Percentiles rank a stretch among this genome's conserved stretches.
Evolutionary conservation across 2,888 invertebrate genomes (phyloP).

Genomic region (Amblyjoppa fuscipennis): DNA sequence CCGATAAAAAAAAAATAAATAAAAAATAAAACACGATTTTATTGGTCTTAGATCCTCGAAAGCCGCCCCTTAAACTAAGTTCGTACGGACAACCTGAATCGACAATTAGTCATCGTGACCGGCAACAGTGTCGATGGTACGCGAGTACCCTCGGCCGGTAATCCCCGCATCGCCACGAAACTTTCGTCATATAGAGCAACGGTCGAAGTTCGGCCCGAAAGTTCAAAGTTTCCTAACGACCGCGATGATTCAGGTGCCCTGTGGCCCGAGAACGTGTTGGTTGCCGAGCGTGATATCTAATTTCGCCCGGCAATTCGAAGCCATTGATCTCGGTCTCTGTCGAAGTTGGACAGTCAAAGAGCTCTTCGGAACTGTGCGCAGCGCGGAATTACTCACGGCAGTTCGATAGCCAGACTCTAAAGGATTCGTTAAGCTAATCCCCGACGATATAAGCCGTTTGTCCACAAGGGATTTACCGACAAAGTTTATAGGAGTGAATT

Average conservation of each 20-base stretch:
- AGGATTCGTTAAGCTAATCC: conserved; percentile 15
- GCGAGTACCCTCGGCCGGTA: conserved; percentile 47
- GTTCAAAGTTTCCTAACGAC: conserved; percentile 64
- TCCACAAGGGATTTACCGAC: neutral
- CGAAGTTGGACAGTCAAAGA: conserved; percentile 48
- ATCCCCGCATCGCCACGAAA: conserved; percentile 54
- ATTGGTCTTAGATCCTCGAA: too few species aligned
- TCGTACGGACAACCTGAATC: conserved; percentile 28
- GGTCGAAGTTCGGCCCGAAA: conserved; percentile 65
- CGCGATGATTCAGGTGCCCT: conserved; percentile 58
- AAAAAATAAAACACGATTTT: neutral
- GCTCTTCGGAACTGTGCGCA: conserved; percentile 26
- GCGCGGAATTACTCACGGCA: conserved; percentile 1
- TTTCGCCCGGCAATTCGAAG: conserved; percentile 56
- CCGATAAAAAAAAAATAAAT: neutral
- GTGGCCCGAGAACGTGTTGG: conserved; percentile 11
- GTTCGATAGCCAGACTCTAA: conserved; percentile 6
- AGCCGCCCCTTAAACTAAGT: neutral
- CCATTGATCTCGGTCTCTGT: conserved; percentile 58
- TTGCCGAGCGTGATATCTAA: conserved; percentile 41
- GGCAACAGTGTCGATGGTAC: conserved; percentile 30
- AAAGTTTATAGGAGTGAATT: conserved; percentile 7
- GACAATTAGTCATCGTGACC: conserved; percentile 54
- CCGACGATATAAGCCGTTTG: neutral
- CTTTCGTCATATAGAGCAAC: conserved; percentile 46